A percentile compares a stretch with the other conserved stretches of the same genome.
Conservation (phyloP, 2,113 vertebrate species). For the Mobula hypostoma region DNA sequence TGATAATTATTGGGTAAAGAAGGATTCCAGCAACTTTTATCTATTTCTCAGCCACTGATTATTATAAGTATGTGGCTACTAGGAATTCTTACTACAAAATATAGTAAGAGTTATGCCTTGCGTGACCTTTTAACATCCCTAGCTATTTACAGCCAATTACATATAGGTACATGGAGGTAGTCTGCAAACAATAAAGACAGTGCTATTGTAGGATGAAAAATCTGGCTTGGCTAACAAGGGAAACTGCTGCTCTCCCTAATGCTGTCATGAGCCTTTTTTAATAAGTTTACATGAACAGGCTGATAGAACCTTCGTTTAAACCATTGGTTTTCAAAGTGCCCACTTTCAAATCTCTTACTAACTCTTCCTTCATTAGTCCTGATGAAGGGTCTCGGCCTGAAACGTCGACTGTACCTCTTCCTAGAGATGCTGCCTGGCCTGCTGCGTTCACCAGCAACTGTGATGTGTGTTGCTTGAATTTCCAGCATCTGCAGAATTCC, state of each 20-base stretch:
- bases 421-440: too few relatives aligned
- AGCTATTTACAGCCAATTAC: neutral
- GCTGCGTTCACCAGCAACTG: too few relatives aligned
- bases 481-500: too few relatives aligned
- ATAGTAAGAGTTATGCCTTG: neutral
- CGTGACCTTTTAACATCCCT: neutral
- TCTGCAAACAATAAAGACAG: neutral
- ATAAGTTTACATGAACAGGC: neutral
- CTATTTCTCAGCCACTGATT: neutral
- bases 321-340: too few relatives aligned
- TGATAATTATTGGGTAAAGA: too few relatives aligned
- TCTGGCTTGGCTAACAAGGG: neutral
- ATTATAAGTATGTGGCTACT: neutral
- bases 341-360: too few relatives aligned
- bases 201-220: neutral
- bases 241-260: neutral
- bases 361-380: too few relatives aligned
- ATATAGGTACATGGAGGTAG: neutral
- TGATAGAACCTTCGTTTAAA: neutral
- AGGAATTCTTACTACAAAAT: neutral
- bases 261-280: neutral
- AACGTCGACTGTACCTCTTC: too few relatives aligned
- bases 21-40: neutral
- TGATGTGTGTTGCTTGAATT: too few relatives aligned
- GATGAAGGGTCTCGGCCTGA: too few relatives aligned